Conservation (phyloP, 2,888 invertebrate species). For the Melipona bicolor region DNA sequence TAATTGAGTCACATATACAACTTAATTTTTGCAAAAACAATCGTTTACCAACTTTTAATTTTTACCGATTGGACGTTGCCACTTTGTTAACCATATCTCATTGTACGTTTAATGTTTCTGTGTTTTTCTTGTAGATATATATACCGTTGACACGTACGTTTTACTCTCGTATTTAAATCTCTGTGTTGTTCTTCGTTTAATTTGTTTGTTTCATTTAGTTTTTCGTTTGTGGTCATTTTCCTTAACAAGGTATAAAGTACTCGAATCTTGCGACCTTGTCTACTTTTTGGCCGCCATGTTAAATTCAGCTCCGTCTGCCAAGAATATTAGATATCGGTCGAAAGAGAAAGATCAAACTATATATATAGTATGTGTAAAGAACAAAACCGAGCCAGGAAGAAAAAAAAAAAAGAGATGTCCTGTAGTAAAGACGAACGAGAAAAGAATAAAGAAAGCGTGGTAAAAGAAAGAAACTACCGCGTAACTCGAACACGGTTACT, state of each 20-base stretch:
- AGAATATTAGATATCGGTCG: neutral
- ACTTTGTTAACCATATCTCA: neutral
- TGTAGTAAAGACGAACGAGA: neutral
- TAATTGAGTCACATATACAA: neutral
- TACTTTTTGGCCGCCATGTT: neutral
- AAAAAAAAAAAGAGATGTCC: neutral
- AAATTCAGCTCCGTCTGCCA: slow-evolving; percentile 36
- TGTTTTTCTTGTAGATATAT: neutral
- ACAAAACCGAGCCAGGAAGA: slow-evolving; percentile 14
- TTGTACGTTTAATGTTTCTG: neutral
- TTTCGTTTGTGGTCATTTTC: neutral
- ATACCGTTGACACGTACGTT: neutral
- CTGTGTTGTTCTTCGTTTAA: neutral
- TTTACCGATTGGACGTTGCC: neutral
- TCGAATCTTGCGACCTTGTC: no score
- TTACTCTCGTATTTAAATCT: neutral
- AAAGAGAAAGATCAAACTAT: slow-evolving; percentile 1
- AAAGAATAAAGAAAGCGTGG: slow-evolving; percentile 10
- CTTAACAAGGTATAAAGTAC: neutral
- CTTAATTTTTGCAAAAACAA: no score
- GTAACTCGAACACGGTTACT: slow-evolving; percentile 61
- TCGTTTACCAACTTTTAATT: no score
- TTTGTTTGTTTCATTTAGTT: neutral
- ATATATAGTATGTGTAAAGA: slow-evolving; percentile 26
- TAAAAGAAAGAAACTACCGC: slow-evolving; percentile 30